Conservation (phyloP, 2,888 invertebrate genomes). For the Ophioninae sp. region DNA sequence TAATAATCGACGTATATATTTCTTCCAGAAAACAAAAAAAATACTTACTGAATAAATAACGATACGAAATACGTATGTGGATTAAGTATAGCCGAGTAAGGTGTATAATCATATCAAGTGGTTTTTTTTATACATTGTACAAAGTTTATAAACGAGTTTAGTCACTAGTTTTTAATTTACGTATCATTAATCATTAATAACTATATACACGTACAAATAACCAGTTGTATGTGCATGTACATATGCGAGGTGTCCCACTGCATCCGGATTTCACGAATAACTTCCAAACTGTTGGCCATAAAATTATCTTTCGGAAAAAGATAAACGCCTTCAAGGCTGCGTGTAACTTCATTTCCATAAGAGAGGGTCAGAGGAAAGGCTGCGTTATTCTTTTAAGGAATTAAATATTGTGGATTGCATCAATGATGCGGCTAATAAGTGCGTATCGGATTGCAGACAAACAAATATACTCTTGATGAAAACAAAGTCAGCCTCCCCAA, state of each 20-base stretch:
- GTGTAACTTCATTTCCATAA: not conserved
- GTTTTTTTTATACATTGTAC: constrained; percentile 79
- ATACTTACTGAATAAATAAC: constrained; percentile 64
- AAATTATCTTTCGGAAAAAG: not conserved
- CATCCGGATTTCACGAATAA: not conserved
- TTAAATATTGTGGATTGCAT: too few relatives aligned
- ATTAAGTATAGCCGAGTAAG: constrained; percentile 69
- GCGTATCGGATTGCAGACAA: not conserved
- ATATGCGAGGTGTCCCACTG: not conserved
- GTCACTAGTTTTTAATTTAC: constrained; percentile 78
- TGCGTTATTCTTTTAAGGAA: not conserved
- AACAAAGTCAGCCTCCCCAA: not conserved
- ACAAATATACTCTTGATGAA: not conserved
- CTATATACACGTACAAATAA: constrained; percentile 33
- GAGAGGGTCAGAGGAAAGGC: not conserved
- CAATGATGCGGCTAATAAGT: too few relatives aligned
- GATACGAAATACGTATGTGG: constrained; percentile 58
- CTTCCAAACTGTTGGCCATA: not conserved
- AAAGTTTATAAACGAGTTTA: constrained; percentile 77
- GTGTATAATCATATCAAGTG: constrained; percentile 78
- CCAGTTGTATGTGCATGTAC: constrained; percentile 14
- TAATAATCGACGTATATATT: constrained; percentile 71
- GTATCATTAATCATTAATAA: constrained; percentile 64
- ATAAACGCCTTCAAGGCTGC: not conserved
- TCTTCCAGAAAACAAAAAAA: constrained; percentile 72